Base-by-base conservation (phyloP, 2,113 vertebrate species). In the Heterochromis multidens region DNA sequence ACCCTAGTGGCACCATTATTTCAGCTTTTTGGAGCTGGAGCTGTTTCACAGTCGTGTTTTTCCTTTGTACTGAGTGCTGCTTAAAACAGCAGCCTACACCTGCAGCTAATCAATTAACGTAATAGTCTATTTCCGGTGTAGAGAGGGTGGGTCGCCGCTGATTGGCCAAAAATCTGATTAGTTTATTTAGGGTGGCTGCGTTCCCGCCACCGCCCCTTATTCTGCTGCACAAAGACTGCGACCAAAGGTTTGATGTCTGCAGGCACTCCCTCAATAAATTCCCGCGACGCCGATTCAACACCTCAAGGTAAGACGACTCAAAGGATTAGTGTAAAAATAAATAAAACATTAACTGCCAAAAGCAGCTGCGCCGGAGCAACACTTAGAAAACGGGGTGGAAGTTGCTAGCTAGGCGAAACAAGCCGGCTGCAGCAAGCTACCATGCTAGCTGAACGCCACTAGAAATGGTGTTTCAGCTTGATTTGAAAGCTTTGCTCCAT, bases 121-220 rank as follows among this genome's bases (percentile, higher is more conserved):
- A 62, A 40, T 40, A 11, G 14, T 17, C 4, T 4, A 76, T 77
- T 91, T 87, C 88, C 88, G 83, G 85, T 87, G 6, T 14, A 33
- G 12, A 61, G 27, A 21, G 72, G 58, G 3, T 1, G 33, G 21
- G 27, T 61, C 56, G 23, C 1, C 59, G 60, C 83, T 93, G 93
- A 95, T 95, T 95, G 95, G 94, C 81, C 6, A 40, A 87, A 12
- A 12, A 0, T 72, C 76, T 89, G 87, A 93, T 90, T 92, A 93
- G 89, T 95, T 93, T 93, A 93, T 72, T 92, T 88, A 90, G 56
- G 16, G 54, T 59, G 52, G 89, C 79, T 17, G 84, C n/a, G 82
- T 92, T 89, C 90, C 91, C 93, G 91, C 91, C 91, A 80, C 52
- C 82, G 58, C 86, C 93, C 85, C 76, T 9, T 72, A 82, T 52